phyloP scores from a whole-genome alignment of 2,113 vertebrate species.

The Tichodroma muraria region DNA sequence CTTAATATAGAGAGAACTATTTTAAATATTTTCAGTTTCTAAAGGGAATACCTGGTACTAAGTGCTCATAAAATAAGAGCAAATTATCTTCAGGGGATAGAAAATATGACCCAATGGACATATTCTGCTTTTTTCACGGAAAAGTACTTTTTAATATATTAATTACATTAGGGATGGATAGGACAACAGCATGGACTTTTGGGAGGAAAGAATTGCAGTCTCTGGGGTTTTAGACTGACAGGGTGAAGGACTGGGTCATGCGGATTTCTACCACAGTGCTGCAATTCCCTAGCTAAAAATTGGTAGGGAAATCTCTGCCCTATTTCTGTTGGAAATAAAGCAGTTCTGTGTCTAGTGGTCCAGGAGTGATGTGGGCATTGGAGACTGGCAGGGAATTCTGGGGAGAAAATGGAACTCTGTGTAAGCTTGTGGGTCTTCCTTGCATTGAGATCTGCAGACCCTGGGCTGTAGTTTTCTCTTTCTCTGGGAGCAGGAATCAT shows the following conservation, averaged over 20 bases:
- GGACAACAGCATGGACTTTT: not conserved
- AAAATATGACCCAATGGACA: not conserved
- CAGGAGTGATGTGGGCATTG: not conserved
- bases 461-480: not conserved
- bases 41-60: not conserved
- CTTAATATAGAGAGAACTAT: not conserved
- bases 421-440: not conserved
- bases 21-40: not conserved
- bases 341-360: not conserved
- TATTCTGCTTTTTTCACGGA: not conserved
- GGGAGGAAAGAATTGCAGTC: not conserved
- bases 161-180: not conserved
- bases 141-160: not conserved
- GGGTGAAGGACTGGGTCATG: not conserved
- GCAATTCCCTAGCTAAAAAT: not conserved
- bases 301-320: not conserved
- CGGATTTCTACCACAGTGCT: not conserved
- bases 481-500: not conserved
- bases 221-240: not conserved
- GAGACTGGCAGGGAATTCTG: not conserved
- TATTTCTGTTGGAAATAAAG: not conserved
- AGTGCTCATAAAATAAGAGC: not conserved
- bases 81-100: not conserved
- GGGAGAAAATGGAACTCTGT: not conserved
- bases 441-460: not conserved